These are phyloP conservation scores for Macrostomum lignano DNA, from an alignment of 1,140 invertebrate species.

Conservation along the genomic window DNA sequence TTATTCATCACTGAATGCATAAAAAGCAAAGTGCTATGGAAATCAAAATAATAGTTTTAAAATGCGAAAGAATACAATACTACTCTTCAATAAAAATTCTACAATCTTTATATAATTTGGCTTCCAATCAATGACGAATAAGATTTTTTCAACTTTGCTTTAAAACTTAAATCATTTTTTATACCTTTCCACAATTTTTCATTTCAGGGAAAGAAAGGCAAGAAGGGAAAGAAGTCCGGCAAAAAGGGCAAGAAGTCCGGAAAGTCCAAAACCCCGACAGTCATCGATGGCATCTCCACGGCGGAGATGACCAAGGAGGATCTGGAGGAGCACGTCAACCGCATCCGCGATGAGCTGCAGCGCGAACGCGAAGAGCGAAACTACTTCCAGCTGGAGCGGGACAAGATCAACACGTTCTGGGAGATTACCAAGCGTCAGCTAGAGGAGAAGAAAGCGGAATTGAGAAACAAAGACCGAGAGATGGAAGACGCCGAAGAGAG, in stretches of 20 bases:
- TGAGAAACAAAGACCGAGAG: slow-evolving; percentile 48
- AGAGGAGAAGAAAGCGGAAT: slow-evolving; percentile 42
- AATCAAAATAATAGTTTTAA: no score
- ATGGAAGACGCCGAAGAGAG: slow-evolving; percentile 55
- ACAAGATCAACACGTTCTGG: slow-evolving; percentile 74
- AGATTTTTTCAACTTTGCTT: no score
- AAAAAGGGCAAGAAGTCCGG: slow-evolving; percentile 20
- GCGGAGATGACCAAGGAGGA: slow-evolving; percentile 66
- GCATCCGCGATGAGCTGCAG: slow-evolving; percentile 64
- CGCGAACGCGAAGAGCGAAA: slow-evolving; percentile 71
- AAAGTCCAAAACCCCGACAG: slow-evolving; percentile 20
- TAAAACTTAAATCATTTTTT: background rate
- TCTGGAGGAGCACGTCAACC: slow-evolving; percentile 52
- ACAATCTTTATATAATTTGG: no score
- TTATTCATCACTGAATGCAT: no score
- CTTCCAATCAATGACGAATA: no score
- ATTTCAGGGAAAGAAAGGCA: slow-evolving; percentile 13
- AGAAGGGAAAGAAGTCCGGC: slow-evolving; percentile 23
- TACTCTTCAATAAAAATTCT: no score
- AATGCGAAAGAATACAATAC: no score
- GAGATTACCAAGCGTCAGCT: slow-evolving; percentile 56
- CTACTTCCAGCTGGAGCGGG: slow-evolving; percentile 70
- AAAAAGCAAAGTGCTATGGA: no score
- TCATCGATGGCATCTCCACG: slow-evolving; percentile 64
- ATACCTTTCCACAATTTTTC: background rate